These are phyloP conservation scores for Cryptocephalus primarius DNA, from an alignment of 2,888 invertebrate species.

Conservation along the genomic window DNA sequence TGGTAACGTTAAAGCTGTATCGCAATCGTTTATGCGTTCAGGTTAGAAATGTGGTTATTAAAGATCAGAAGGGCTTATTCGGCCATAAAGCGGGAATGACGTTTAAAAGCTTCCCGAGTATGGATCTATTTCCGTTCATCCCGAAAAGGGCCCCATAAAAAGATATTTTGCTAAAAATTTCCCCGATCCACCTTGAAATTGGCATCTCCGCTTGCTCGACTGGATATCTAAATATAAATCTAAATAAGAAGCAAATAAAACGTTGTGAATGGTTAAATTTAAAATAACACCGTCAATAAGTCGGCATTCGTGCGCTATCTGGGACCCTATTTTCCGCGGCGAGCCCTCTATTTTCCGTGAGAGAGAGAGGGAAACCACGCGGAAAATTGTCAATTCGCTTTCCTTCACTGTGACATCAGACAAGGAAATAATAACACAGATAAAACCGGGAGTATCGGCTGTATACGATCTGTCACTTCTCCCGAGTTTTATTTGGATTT, in stretches of 20 bases:
- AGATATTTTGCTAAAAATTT: background rate
- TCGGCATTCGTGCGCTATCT: conserved; percentile 31
- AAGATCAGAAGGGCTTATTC: no score
- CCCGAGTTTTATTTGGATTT: no score
- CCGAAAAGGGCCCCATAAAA: no score
- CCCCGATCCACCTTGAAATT: background rate
- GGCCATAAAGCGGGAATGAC: no score
- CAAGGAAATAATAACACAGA: conserved; percentile 33
- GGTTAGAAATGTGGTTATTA: no score
- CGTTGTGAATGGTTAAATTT: conserved; percentile 17
- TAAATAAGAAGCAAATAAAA: conserved; percentile 16
- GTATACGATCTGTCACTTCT: no score
- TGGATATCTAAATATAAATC: conserved; percentile 16
- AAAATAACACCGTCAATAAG: conserved; percentile 31
- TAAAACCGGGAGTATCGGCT: conserved; percentile 3
- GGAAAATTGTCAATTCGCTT: conserved; percentile 59
- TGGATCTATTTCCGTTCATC: no score
- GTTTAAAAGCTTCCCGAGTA: no score
- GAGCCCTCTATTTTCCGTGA: conserved; percentile 31
- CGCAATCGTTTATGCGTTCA: no score
- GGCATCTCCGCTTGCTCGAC: conserved; percentile 4
- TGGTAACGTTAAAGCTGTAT: no score
- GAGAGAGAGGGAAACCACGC: conserved; percentile 46
- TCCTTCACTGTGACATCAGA: conserved; percentile 30
- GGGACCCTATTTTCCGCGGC: conserved; percentile 24